Percentiles rank a stretch among this genome's conserved stretches.
Conservation (phyloP, 2,113 vertebrate species). For the Sorex fumeus region DNA sequence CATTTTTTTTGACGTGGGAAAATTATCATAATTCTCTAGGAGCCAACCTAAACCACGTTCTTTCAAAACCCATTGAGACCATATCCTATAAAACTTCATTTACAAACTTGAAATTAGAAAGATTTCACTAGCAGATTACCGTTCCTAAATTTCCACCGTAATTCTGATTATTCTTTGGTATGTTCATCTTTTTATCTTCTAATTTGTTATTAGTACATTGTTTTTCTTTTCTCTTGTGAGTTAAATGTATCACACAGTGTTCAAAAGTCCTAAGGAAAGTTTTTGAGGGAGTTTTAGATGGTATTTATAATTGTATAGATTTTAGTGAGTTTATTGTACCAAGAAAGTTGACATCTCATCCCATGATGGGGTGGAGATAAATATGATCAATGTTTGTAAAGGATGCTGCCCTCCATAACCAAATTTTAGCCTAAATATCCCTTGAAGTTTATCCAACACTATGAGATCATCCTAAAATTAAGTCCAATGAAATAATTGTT, state of each 20-base stretch:
- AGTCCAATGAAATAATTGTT: constrained; percentile 18
- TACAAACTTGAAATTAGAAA: constrained; percentile 51
- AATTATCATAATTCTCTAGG: constrained; percentile 4
- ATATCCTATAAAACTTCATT: constrained; percentile 4
- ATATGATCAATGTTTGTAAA: neutral
- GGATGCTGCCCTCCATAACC: neutral
- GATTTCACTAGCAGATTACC: neutral
- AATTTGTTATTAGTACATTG: neutral
- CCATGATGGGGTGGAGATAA: constrained; percentile 26
- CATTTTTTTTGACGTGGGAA: constrained; percentile 39
- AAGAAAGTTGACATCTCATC: constrained; percentile 42
- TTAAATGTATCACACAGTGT: too few relatives aligned
- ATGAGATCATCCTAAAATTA: constrained; percentile 1
- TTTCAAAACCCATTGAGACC: neutral
- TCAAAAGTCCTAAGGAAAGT: neutral
- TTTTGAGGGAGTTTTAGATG: constrained; percentile 39
- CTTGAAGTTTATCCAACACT: neutral
- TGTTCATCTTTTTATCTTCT: neutral
- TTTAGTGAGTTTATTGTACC: constrained; percentile 15
- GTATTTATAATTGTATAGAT: constrained; percentile 21
- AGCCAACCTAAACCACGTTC: constrained; percentile 41
- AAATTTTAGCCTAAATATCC: neutral
- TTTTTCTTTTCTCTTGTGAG: constrained; percentile 13
- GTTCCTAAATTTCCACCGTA: constrained; percentile 25
- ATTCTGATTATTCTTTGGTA: neutral